A percentile compares a stretch with the other conserved stretches of the same genome.
Evolutionary conservation across 1,140 invertebrate species (phyloP).

Genomic region (Rhyzopertha dominica): DNA sequence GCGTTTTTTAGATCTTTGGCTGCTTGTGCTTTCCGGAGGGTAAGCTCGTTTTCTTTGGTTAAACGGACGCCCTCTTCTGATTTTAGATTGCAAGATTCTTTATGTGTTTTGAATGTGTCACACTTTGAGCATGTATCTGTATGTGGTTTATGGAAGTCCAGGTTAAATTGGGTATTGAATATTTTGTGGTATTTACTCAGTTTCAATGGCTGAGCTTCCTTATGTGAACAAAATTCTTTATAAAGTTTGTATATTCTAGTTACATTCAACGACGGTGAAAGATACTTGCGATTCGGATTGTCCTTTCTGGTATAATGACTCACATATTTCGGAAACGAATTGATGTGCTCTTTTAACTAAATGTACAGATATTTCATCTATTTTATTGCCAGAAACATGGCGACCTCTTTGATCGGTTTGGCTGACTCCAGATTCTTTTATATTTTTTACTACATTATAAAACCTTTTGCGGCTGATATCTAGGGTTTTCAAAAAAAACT

Average conservation of each 20-base stretch:
- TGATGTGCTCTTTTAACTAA: conserved; percentile 1
- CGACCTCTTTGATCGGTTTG: no score
- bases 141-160: conserved; percentile 11
- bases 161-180: conserved; percentile 14
- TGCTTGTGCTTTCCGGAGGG: conserved; percentile 1
- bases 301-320: background rate
- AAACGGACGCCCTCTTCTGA: background rate
- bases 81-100: no score
- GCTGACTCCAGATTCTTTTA: no score
- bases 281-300: background rate
- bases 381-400: background rate
- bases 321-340: background rate
- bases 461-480: background rate
- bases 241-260: background rate
- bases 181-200: background rate
- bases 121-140: conserved; percentile 15
- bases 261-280: background rate
- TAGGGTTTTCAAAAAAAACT: background rate
- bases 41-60: conserved; percentile 1
- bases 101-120: conserved; percentile 10
- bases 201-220: background rate
- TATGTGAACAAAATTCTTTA: background rate
- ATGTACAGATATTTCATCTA: background rate
- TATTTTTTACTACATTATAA: conserved; percentile 1
- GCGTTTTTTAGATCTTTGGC: conserved; percentile 6